phyloP scores from a whole-genome alignment of 2,888 invertebrate species.

The Heteropelma amictum region DNA sequence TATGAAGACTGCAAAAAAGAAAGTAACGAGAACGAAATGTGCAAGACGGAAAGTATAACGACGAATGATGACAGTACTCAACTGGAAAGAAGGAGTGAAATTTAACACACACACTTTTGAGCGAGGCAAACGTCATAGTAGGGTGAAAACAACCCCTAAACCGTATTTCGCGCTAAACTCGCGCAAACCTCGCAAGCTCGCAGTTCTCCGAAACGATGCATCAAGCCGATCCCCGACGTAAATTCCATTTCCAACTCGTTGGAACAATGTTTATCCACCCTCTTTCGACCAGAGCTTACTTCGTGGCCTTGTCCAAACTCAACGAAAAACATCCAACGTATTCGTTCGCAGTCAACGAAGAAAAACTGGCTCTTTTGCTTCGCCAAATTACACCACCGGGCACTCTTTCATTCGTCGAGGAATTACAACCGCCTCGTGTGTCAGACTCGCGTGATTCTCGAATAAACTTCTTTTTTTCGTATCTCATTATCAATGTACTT shows the following conservation, averaged over 20 bases:
- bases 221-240: slow-evolving; percentile 51
- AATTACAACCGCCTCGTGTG: background rate
- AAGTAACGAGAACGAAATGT: background rate
- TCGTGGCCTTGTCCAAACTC: slow-evolving; percentile 23
- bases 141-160: slow-evolving; percentile 49
- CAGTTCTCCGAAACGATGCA: slow-evolving; percentile 38
- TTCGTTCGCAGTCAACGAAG: slow-evolving; percentile 47
- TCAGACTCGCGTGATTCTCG: slow-evolving; percentile 14
- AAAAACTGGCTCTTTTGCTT: slow-evolving; percentile 52
- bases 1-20: too few species aligned
- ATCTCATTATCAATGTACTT: background rate
- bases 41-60: slow-evolving; percentile 4
- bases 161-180: slow-evolving; percentile 32
- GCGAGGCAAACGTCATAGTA: background rate
- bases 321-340: slow-evolving; percentile 33
- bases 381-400: slow-evolving; percentile 48
- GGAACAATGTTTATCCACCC: slow-evolving; percentile 55
- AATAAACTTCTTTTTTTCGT: background rate
- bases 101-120: slow-evolving; percentile 37
- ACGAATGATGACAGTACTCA: slow-evolving; percentile 13
- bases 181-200: slow-evolving; percentile 2
- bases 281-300: background rate
- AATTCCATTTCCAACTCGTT: slow-evolving; percentile 56
- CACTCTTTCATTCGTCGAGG: slow-evolving; percentile 34
- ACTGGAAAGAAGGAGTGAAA: slow-evolving; percentile 50